phyloP scores from a whole-genome alignment of 2,797 vertebrate genomes.

The Heterohyrax brucei region DNA sequence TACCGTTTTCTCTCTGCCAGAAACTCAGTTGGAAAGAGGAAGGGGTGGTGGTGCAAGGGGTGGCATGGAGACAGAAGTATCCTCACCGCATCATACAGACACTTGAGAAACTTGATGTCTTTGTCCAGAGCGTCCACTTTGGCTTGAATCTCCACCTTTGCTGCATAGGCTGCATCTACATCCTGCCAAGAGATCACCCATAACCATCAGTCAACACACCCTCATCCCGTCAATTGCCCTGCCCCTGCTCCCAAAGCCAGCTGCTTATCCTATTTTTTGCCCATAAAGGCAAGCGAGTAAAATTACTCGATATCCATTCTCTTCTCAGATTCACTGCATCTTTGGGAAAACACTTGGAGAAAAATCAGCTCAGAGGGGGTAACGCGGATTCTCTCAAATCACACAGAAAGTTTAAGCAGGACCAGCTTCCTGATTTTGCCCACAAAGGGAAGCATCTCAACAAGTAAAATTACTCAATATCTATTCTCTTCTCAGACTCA shows the following conservation, averaged over 20 bases:
- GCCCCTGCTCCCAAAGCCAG: not conserved
- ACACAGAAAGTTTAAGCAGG: not conserved
- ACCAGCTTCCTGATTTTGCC: not conserved
- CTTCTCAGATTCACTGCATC: not conserved
- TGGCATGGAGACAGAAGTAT: fast-evolving
- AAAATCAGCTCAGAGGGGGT: not conserved
- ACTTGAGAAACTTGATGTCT: slow-evolving; percentile 95
- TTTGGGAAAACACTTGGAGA: not conserved
- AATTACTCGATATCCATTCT: not conserved
- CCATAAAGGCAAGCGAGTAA: not conserved
- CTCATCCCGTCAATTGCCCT: not conserved
- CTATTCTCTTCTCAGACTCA: not conserved
- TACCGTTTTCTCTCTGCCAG: not conserved
- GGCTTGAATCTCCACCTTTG: slow-evolving; percentile 94
- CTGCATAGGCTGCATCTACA: slow-evolving; percentile 93
- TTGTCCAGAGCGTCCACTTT: slow-evolving; percentile 94
- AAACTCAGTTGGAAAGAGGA: not conserved
- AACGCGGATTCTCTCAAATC: not conserved
- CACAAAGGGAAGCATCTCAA: not conserved
- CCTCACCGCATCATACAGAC: slow-evolving; percentile 92
- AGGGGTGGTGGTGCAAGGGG: fast-evolving
- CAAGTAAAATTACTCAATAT: not conserved
- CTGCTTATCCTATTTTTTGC: not conserved
- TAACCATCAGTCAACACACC: not conserved
- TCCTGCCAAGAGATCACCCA: slow-evolving; percentile 88